Evolutionary conservation across 2,113 vertebrate genomes (phyloP).

Genomic region (Ranitomeya imitator): DNA sequence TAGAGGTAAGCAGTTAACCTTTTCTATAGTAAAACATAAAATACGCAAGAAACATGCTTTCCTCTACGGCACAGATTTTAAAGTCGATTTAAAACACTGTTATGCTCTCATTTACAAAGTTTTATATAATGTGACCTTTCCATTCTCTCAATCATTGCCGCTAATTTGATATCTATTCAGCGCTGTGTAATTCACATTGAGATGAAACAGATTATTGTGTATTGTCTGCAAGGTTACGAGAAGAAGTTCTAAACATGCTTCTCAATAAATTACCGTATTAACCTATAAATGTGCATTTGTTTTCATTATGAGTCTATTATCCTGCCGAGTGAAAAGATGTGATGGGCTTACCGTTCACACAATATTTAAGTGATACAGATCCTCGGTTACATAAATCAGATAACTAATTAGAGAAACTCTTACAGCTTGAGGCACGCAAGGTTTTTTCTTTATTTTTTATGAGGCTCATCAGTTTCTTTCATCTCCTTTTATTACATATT

Average conservation of each 20-base stretch:
- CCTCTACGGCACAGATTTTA: neutral
- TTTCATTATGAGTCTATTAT: conserved; percentile 56
- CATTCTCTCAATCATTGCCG: conserved; percentile 50
- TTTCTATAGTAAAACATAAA: conserved; percentile 33
- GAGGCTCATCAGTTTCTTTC: conserved; percentile 55
- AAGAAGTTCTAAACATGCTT: conserved; percentile 47
- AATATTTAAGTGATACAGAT: conserved; percentile 53
- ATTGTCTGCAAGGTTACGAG: conserved; percentile 37
- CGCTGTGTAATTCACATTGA: conserved; percentile 47
- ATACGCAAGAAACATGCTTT: conserved; percentile 26
- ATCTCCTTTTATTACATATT: conserved; percentile 55
- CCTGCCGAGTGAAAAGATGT: conserved; percentile 28
- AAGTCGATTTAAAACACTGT: conserved; percentile 41
- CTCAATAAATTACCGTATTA: conserved; percentile 54
- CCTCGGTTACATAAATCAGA: conserved; percentile 52
- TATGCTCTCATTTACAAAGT: conserved; percentile 37
- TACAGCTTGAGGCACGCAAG: conserved; percentile 46
- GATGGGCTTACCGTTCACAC: conserved; percentile 35
- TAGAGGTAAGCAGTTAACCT: conserved; percentile 31
- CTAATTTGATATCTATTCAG: conserved; percentile 41
- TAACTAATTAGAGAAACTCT: conserved; percentile 49
- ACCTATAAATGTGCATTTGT: conserved; percentile 56
- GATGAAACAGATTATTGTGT: conserved; percentile 45
- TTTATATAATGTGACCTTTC: conserved; percentile 50
- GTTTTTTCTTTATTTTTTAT: conserved; percentile 53